Evolutionary conservation across 2,888 invertebrate species (phyloP).

Genomic region (Pycnomerus fuliginosus): DNA sequence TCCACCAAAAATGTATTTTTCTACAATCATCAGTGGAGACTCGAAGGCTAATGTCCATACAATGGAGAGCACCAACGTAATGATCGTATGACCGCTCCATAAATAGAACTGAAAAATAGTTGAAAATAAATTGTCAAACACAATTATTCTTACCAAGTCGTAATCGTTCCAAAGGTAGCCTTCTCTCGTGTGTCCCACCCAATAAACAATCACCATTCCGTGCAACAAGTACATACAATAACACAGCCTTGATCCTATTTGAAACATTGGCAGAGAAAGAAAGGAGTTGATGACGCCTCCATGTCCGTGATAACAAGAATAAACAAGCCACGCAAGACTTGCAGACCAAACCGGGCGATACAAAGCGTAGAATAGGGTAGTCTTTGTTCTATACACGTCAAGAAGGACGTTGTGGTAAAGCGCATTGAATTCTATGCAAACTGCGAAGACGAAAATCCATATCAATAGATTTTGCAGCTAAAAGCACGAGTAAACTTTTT

Average conservation of each 20-base stretch:
- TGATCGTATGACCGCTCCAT: conserved; percentile 53
- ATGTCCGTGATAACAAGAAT: conserved; percentile 16
- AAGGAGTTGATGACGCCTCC: conserved; percentile 54
- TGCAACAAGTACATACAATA: conserved; percentile 60
- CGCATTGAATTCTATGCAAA: conserved; percentile 14
- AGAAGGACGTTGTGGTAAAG: conserved; percentile 12
- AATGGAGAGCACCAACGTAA: conserved; percentile 47
- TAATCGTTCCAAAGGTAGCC: no score
- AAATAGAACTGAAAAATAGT: conserved; percentile 48
- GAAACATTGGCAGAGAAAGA: conserved; percentile 55
- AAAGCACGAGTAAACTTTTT: neutral
- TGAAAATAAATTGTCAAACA: no score
- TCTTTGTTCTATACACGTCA: conserved; percentile 10
- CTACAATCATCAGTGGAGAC: conserved; percentile 53
- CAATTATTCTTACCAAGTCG: no score
- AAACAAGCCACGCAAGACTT: conserved; percentile 18
- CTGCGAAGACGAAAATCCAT: conserved; percentile 9
- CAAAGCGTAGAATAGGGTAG: conserved; percentile 15
- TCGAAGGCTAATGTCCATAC: conserved; percentile 55
- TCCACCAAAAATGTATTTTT: conserved; percentile 42
- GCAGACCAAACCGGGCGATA: conserved; percentile 17
- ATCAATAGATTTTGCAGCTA: conserved; percentile 5
- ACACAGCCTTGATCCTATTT: conserved; percentile 56
- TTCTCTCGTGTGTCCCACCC: no score
- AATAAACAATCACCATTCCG: conserved; percentile 43